Conservation (phyloP, 2,888 invertebrate genomes). For the Coelinius sp. region DNA sequence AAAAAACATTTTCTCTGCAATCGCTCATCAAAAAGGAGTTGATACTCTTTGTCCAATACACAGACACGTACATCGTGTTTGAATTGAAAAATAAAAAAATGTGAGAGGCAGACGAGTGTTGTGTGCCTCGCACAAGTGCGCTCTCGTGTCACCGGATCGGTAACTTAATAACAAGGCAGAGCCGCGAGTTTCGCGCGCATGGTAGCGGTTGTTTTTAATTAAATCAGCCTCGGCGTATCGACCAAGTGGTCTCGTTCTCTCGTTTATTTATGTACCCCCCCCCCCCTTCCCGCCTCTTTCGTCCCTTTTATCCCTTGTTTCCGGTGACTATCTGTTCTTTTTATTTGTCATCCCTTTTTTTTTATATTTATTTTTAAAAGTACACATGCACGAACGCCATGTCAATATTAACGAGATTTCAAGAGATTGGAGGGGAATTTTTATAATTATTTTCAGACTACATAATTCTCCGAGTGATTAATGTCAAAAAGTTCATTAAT, state of each 20-base stretch:
- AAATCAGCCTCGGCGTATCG: constrained; percentile 33
- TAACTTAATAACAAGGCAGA: constrained; percentile 33
- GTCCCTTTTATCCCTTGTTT: constrained; percentile 19
- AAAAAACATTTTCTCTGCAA: background rate
- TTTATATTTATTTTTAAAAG: background rate
- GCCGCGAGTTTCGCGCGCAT: constrained; percentile 15
- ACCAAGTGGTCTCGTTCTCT: constrained; percentile 30
- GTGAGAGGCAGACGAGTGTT: background rate
- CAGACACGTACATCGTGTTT: background rate
- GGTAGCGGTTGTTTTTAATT: constrained; percentile 39
- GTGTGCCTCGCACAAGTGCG: constrained; percentile 4
- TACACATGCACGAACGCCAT: background rate
- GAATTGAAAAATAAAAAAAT: background rate
- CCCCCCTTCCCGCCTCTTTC: constrained; percentile 16
- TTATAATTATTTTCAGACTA: too few relatives aligned
- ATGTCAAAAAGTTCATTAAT: too few relatives aligned
- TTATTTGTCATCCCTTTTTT: background rate
- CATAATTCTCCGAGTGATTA: too few relatives aligned
- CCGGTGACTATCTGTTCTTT: constrained; percentile 16
- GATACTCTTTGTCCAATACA: constrained; percentile 22
- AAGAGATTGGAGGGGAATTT: background rate
- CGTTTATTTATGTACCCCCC: constrained; percentile 21
- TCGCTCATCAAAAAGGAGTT: constrained; percentile 5
- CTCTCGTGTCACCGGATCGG: constrained; percentile 11
- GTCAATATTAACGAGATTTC: background rate